Evolutionary conservation across 2,888 invertebrate species (phyloP).

Genomic region (Philopedon plagiatum): DNA sequence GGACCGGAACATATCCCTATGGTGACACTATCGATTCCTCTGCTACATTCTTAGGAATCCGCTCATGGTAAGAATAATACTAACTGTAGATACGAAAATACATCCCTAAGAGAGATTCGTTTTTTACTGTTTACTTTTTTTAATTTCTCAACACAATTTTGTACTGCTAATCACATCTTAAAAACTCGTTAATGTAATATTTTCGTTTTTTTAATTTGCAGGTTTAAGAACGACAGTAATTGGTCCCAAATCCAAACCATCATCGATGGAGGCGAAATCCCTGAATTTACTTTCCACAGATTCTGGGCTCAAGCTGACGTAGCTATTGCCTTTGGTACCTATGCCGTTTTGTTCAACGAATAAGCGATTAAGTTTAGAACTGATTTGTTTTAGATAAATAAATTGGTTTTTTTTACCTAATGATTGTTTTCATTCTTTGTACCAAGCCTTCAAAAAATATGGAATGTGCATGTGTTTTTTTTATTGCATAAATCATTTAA

Average conservation of each 20-base stretch:
- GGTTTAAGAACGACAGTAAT: constrained; percentile 52
- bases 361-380: constrained; percentile 28
- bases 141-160: no score
- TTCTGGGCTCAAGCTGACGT: constrained; percentile 57
- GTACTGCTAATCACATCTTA: no score
- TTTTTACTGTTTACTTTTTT: no score
- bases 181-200: no score
- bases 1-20: constrained; percentile 55
- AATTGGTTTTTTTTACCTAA: constrained; percentile 4
- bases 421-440: not conserved
- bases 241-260: constrained; percentile 51
- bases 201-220: no score
- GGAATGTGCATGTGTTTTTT: no score
- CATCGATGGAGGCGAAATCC: constrained; percentile 53
- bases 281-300: constrained; percentile 54
- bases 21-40: constrained; percentile 55
- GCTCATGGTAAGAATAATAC: constrained; percentile 50
- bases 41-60: constrained; percentile 55
- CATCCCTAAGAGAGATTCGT: no score
- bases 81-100: no score
- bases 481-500: no score
- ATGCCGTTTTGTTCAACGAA: constrained; percentile 55
- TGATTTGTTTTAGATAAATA: not conserved
- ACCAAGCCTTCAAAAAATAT: no score
- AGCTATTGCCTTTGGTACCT: constrained; percentile 53